Base-by-base conservation (phyloP, 2,888 invertebrate genomes). In the Ormyrus pomaceus region DNA sequence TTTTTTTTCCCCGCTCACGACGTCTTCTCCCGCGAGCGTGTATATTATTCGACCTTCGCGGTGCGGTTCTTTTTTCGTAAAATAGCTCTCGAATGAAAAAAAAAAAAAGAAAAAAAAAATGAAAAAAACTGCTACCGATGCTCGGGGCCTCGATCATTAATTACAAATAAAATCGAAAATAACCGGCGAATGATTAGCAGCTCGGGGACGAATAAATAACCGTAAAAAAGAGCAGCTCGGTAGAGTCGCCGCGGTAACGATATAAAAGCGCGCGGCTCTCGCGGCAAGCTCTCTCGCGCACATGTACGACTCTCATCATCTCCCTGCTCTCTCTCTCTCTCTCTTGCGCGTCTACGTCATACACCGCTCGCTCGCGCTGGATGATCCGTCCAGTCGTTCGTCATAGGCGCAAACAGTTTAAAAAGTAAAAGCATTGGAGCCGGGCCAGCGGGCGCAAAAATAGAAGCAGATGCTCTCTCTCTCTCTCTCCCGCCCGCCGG, bases 381-480 rank as follows among this genome's bases (percentile, higher is more conserved):
- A 88, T 87, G 87, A 86, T 87, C 88, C 85, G 85, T 86, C 74
- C 58, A 71, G 86, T 86, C 86, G 87, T 88, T 88, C 87, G 87
- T 88, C 87, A 88, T 88, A 80, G 73, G 78, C 76, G 77, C 77
- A 75, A 78, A 78, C 81, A 71, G 85, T 88, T 88, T 88, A 87
- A 88, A 89, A 90, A 89, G 86, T 88, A 86, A 88, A 85, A 88
- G 87, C 87, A 88, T 89, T 90, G 90, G 90, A 89, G 87, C 86
- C 86, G 87, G 87, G 90, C 90, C 90, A 90, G 87, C 34, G 34
- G 6, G 76, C 86, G 89, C 89, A 89, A 90, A 90, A 90, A 90
- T 90, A 90, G 90, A 90, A 90, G 89, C 90, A 90, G 89, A 90
- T 90, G 90, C 89, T 89, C 88, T 55, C n/a, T n/a, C 66, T 65